These are phyloP conservation scores for Esox lucius DNA, from an alignment of 2,797 vertebrate genomes.

Conservation along the genomic window DNA sequence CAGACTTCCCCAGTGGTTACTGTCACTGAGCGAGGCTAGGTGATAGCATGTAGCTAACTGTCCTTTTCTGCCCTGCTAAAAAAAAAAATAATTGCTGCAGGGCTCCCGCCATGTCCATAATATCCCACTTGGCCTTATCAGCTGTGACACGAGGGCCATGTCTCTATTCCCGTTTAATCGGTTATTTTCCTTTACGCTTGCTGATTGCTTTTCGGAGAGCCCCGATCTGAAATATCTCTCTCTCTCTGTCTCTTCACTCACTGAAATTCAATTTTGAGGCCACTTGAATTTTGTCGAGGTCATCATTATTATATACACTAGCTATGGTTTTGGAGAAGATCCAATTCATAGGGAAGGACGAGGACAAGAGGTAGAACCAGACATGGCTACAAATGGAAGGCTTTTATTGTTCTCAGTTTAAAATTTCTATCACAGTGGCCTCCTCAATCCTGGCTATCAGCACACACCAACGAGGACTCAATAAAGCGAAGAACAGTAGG, in stretches of 20 bases:
- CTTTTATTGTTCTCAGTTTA: not conserved
- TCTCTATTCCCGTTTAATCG: constrained; percentile 17
- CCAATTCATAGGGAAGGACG: not conserved
- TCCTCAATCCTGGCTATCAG: not conserved
- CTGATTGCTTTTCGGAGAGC: constrained; percentile 6
- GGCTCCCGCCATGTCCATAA: constrained; percentile 14
- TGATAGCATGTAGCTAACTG: constrained; percentile 1
- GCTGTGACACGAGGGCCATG: not conserved
- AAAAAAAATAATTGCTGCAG: no score
- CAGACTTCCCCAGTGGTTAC: not conserved
- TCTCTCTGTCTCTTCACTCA: constrained; percentile 3
- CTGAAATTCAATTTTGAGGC: constrained; percentile 5
- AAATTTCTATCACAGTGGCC: not conserved
- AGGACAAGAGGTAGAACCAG: not conserved
- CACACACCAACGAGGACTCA: not conserved
- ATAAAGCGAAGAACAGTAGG: not conserved
- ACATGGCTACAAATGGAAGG: not conserved
- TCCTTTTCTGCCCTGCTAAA: not conserved
- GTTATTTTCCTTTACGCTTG: constrained; percentile 9
- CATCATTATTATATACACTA: constrained; percentile 7
- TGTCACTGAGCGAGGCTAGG: not conserved
- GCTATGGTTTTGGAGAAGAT: constrained; percentile 7
- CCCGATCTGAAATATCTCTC: not conserved
- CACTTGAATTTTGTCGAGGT: constrained; percentile 10
- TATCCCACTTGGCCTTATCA: constrained; percentile 8